Base-by-base conservation (phyloP, 2,797 vertebrate species). In the Microchirus variegatus region DNA sequence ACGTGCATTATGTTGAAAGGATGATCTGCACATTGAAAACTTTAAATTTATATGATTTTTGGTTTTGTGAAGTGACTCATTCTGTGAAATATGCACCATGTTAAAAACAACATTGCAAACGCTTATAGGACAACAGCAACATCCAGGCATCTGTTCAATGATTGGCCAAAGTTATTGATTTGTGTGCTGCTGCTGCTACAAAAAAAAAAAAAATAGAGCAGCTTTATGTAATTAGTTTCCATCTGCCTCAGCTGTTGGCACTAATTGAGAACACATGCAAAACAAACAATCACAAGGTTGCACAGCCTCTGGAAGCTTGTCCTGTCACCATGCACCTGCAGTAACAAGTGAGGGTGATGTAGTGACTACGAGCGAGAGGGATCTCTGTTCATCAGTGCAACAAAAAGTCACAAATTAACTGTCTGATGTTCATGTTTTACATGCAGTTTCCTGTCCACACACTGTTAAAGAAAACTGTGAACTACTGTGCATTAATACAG, bases 151-250 rank as follows among this genome's bases (percentile, higher is more conserved):
- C 45, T 61, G 56, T 41, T 67, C 51, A 75, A 65, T 77, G 80
- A 74, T 45, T 71, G 63, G 45, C 55, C 73, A 63, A 54, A 65
- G 35, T 67, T 85, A 91, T 91, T 82, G 87, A 90, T 90, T 83
- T 70, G 53, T 75, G 75, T 75, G 63, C 79, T 69, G 22, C 22
- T 22, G 22, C 6, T 18, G 2, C 22, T 22, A 22, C 22, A 22
- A 22, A 78, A 85, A 84, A 81, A 41, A 18, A 65, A 79, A 78
- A 86, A 85, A 81, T 69, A 82, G 83, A 85, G 73, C 82, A 73
- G 68, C 74, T 90, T 92, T 92, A 88, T 86, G 78, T 89, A 91
- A 92, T 82, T 63, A 83, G 71, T 90, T 92, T 90, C 91, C 90
- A 90, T 91, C 81, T 82, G 78, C 81, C 76, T 86, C 80, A 75